A percentile compares a stretch with the other conserved stretches of the same genome.
Conservation (phyloP, 2,888 invertebrate species). For the Ariolimax columbianus region DNA sequence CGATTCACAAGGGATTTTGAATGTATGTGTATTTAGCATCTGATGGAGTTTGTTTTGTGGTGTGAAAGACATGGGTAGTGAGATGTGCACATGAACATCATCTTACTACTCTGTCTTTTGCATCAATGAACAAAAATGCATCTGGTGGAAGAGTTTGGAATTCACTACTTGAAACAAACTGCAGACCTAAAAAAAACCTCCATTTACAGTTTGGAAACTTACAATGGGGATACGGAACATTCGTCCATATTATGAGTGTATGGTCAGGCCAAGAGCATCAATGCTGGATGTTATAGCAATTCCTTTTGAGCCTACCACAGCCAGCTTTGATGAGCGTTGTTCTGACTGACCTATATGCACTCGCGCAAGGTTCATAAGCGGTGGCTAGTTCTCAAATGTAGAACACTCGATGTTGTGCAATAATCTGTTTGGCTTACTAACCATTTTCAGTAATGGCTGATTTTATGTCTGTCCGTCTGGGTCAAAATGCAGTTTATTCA, state of each 20-base stretch:
- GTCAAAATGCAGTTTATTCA: no score
- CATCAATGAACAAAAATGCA: slow-evolving; percentile 72
- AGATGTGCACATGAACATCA: slow-evolving; percentile 86
- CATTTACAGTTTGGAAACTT: no score
- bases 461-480: no score
- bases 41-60: slow-evolving; percentile 54
- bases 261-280: slow-evolving; percentile 80
- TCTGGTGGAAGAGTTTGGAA: not conserved
- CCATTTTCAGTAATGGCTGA: no score
- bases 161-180: no score
- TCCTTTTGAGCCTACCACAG: slow-evolving; percentile 68
- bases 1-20: no score
- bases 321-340: slow-evolving; percentile 75
- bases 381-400: no score
- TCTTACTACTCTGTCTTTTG: slow-evolving; percentile 99
- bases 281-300: slow-evolving; percentile 89
- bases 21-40: not conserved
- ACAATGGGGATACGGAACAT: no score
- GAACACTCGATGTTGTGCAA: no score
- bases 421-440: no score
- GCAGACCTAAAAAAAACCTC: not conserved
- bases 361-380: not conserved
- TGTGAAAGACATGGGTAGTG: slow-evolving; percentile 99
- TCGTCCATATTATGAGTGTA: not conserved
- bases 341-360: slow-evolving; percentile 27